Base-by-base conservation (phyloP, 2,888 invertebrate genomes). In the Allacma fusca region DNA sequence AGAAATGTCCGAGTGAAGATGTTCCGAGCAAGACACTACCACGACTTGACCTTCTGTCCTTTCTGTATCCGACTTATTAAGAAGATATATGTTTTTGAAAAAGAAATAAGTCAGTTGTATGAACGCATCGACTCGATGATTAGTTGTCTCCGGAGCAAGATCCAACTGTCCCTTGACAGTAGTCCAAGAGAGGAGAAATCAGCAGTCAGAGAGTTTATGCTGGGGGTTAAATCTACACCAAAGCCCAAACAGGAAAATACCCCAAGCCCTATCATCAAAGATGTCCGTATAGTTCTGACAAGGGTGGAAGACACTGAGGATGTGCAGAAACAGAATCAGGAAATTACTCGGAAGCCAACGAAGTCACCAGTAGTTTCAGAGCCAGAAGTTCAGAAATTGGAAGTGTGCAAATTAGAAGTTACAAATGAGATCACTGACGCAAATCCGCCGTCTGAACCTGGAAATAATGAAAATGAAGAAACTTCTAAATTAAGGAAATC, bases 41-140 rank as follows among this genome's bases (percentile, higher is more conserved):
- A n/a, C 9, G 26, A 59, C 28, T 16, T 62, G 23, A 62, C 59
- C 4, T 72, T 72, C n/a, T 72, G 72, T n/a, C 19, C 26, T n/a
- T 43, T 50, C 13, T 72, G 72, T 28, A 28, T 13, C 23, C 57
- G 16, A 7, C n/a, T 50, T 4, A 34, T 72, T 7, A 50, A 59
- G 9, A 34, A 34, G 4, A 26, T 50, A 13, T 12, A 50, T 19
- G 24, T 26, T 7, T 43, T 57, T 28, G 57, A 72, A 13, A 21
- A 24, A 59, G 59, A 72, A 19, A 59, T 72, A 9, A n/a, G 9
- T 9, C 19, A 59, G 7, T 12, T 57, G 5, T 24, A 59, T 26
- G n/a, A 59, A 13, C 5, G 24, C 12, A 59, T 72, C n/a, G 72
- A 72, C 21, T 34, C 28, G 2, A 59, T 28, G 24, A 28, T 72